These are phyloP conservation scores for Oxystoma pomonae DNA, from an alignment of 2,888 invertebrate genomes.

Conservation along the genomic window DNA sequence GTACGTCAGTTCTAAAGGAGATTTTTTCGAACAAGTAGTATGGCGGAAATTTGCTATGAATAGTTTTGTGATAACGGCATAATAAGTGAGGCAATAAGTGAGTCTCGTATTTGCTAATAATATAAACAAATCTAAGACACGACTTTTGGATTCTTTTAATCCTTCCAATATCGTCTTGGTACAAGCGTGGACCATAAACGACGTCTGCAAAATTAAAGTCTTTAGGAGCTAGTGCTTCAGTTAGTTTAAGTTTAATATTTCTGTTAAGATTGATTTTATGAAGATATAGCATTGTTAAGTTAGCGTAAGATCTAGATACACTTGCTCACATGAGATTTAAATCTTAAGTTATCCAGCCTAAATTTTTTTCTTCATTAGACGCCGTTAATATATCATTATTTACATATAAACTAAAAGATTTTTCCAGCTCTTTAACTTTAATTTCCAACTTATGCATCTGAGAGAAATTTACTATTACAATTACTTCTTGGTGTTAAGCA, in stretches of 20 bases:
- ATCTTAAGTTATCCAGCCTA: neutral
- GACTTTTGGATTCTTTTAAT: too few species aligned
- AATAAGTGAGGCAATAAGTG: neutral
- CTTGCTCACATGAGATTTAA: too few species aligned
- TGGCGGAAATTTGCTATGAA: conserved; percentile 2
- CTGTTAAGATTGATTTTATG: neutral
- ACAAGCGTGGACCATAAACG: too few species aligned
- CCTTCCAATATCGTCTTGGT: too few species aligned
- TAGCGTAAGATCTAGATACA: neutral
- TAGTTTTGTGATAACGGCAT: conserved; percentile 6
- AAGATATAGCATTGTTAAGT: neutral
- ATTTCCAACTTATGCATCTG: neutral
- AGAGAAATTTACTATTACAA: neutral
- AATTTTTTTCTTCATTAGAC: neutral
- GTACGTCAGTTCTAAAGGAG: conserved; percentile 5
- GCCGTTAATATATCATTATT: neutral
- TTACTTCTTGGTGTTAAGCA: neutral
- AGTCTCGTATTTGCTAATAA: too few species aligned
- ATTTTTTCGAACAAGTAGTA: neutral
- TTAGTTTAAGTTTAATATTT: too few species aligned
- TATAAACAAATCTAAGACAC: too few species aligned
- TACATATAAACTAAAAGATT: neutral
- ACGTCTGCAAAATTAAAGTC: too few species aligned
- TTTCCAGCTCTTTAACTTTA: neutral
- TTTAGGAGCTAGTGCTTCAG: neutral